Evolutionary conservation across 2,888 invertebrate genomes (phyloP), one percentile per base, ranked within the genome.

Genomic region (Parapristionchus giblindavisi): DNA sequence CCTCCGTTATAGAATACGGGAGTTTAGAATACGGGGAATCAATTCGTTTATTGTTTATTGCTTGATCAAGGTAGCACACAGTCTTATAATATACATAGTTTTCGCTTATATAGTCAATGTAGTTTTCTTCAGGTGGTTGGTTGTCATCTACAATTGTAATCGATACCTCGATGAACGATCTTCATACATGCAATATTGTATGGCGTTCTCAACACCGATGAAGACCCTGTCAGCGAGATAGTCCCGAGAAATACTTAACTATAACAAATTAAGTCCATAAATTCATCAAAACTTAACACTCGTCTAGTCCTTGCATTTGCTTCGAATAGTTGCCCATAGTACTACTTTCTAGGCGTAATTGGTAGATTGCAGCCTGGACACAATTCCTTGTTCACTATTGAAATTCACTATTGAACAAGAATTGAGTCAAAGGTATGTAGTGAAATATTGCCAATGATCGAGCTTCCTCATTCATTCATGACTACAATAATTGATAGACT

Each of bases 191-290:
- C 81, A 81, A 63, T 87, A 87, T 77, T 87, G 87, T 73, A 77
- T 87, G 21, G 85, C 87, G 34, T 87, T 87, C 76, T 82, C 83
- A 51, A 87, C 85, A n/a, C 87, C 87, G 0, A 83, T 87, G 84
- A 86, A 87, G 74, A 86, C 86, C 11, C 80, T 87, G 21, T 82
- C 83, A 11, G 80, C 82, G 4, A 72, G 81, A 68, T 78, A 54
- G 54, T 6, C 8, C 34, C 34, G n/a, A n/a, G n/a, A n/a, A 24
- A 27, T 32, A n/a, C 58, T 58, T 27, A 56, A 27, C 24, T 24
- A 71, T 61, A 17, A n/a, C 21, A 24, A 21, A n/a, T 1, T 27
- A 17, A n/a, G 21, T 60, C 17, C 60, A 60, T n/a, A 60, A 60
- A n/a, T n/a, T n/a, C n/a, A n/a, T 60, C 27, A n/a, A 17, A 17